Evolutionary conservation across 2,888 invertebrate genomes (phyloP).

Genomic region (Hybos culiciformis): DNA sequence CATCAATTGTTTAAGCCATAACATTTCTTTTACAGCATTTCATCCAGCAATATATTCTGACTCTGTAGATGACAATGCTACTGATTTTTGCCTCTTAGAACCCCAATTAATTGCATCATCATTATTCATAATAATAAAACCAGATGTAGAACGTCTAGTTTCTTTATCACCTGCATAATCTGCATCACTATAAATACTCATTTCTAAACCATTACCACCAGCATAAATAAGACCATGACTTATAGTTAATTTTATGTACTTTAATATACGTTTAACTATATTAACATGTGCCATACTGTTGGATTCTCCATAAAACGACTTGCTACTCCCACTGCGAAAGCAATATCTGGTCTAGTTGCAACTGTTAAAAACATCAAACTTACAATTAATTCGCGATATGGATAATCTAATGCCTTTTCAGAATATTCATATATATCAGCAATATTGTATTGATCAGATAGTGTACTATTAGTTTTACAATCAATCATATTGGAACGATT

Average conservation of each 20-base stretch:
- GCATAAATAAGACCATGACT: neutral
- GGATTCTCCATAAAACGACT: conserved; percentile 7
- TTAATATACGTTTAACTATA: conserved; percentile 9
- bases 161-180: neutral
- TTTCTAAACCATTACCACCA: neutral
- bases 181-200: neutral
- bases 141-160: neutral
- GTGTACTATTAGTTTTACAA: neutral
- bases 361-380: conserved; percentile 5
- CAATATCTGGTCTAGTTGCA: conserved; percentile 6
- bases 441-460: neutral
- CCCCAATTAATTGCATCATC: too few relatives aligned
- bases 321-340: neutral
- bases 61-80: too few relatives aligned
- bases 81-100: too few relatives aligned
- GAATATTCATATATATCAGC: neutral
- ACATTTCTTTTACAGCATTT: too few relatives aligned
- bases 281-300: conserved; percentile 1
- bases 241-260: conserved; percentile 6
- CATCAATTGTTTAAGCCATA: too few relatives aligned
- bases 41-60: too few relatives aligned
- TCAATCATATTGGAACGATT: neutral
- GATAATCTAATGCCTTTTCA: neutral
- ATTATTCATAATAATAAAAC: too few relatives aligned
- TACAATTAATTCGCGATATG: conserved; percentile 7